Percentiles rank a stretch among this genome's conserved stretches.
phyloP scores from a whole-genome alignment of 2,888 invertebrate genomes.

The Exephanes ischioxanthus region DNA sequence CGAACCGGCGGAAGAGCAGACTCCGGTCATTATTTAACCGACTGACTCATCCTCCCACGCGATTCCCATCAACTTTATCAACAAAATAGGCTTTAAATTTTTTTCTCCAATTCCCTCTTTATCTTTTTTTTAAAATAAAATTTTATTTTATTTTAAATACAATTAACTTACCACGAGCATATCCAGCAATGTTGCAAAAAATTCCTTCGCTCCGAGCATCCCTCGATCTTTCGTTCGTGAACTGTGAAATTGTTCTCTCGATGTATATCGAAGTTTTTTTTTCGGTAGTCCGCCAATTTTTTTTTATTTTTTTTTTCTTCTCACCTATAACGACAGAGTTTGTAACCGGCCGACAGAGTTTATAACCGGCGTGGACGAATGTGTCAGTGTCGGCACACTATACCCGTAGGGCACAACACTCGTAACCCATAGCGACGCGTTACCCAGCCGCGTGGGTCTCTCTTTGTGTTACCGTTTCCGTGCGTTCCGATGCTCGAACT shows the following conservation, averaged over 20 bases:
- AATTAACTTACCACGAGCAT: slow-evolving; percentile 62
- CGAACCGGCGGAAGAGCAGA: slow-evolving; percentile 9
- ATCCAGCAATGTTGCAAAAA: slow-evolving; percentile 42
- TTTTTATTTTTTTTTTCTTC: not conserved
- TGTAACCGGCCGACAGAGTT: not conserved
- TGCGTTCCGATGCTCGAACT: slow-evolving; percentile 3
- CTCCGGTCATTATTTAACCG: slow-evolving; percentile 22
- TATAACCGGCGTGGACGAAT: slow-evolving; percentile 23
- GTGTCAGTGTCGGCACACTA: slow-evolving; percentile 36
- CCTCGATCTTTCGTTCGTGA: slow-evolving; percentile 13
- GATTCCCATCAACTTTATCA: slow-evolving; percentile 9
- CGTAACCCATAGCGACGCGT: slow-evolving; percentile 69
- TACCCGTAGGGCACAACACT: slow-evolving; percentile 62
- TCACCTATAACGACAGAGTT: not conserved
- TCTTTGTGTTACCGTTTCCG: slow-evolving; percentile 29
- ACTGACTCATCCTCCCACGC: slow-evolving; percentile 53
- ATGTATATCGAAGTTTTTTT: too few species aligned
- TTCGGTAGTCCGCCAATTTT: not conserved
- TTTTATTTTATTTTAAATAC: not conserved
- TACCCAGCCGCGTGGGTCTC: slow-evolving; percentile 23
- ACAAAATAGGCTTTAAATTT: not conserved
- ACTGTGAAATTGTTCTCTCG: too few species aligned
- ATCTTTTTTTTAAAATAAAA: not conserved
- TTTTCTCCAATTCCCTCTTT: not conserved
- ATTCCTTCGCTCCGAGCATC: slow-evolving; percentile 42